These are phyloP conservation scores for Andrena bicolor DNA, from an alignment of 2,888 invertebrate species.

Conservation along the genomic window DNA sequence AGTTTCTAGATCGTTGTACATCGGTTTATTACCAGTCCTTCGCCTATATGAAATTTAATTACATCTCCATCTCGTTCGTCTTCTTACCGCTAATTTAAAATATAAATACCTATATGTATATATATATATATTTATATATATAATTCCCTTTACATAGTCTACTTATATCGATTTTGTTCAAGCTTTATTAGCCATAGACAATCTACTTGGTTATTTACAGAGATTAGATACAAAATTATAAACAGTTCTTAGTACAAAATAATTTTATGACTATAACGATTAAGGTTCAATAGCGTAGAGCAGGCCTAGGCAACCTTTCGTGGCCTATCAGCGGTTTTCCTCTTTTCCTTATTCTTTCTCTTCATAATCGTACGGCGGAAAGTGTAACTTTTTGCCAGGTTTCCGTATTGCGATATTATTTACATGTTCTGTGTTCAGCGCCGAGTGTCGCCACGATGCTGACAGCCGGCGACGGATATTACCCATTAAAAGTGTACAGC, in stretches of 20 bases:
- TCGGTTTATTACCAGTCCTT: constrained; percentile 76
- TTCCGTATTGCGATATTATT: constrained; percentile 33
- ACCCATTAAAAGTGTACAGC: neutral
- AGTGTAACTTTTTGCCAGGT: constrained; percentile 13
- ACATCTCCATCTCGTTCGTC: constrained; percentile 68
- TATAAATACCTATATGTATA: constrained; percentile 67
- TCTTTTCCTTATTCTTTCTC: constrained; percentile 1
- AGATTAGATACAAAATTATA: constrained; percentile 83
- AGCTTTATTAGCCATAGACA: constrained; percentile 72
- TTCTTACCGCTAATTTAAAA: constrained; percentile 76
- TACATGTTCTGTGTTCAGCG: constrained; percentile 29
- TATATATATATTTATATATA: constrained; percentile 55
- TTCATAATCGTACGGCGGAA: constrained; percentile 25
- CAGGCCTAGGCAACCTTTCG: constrained; percentile 65
- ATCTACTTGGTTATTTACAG: constrained; percentile 81
- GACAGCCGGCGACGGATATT: constrained; percentile 10
- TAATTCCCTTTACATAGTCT: constrained; percentile 64
- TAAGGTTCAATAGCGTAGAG: constrained; percentile 79
- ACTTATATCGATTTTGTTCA: constrained; percentile 70
- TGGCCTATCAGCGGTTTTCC: constrained; percentile 44
- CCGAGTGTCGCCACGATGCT: constrained; percentile 1
- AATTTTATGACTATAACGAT: constrained; percentile 81
- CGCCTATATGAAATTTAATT: constrained; percentile 74
- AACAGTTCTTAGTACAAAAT: constrained; percentile 82
- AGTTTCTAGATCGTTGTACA: constrained; percentile 83